Evolutionary conservation across 2,888 invertebrate genomes (phyloP).

Genomic region (Bellardia bayeri): DNA sequence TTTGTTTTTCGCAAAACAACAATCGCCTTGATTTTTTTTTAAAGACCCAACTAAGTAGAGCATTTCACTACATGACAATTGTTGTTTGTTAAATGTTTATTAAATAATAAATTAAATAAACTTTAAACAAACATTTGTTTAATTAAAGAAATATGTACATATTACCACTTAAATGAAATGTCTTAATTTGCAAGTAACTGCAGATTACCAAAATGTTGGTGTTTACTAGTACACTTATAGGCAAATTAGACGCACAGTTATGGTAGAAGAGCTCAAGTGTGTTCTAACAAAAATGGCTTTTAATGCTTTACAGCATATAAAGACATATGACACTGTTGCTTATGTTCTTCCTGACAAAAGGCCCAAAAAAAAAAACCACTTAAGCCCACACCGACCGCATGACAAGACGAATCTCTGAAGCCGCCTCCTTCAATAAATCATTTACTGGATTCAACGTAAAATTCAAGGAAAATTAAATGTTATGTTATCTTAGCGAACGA

Average conservation of each 20-base stretch:
- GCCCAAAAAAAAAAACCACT: no score
- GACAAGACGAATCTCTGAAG: no score
- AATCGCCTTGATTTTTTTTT: conserved; percentile 50
- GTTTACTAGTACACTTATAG: not conserved
- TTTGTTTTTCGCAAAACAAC: conserved; percentile 46
- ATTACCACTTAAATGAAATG: not conserved
- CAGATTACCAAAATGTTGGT: not conserved
- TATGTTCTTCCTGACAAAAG: no score
- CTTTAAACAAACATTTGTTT: conserved; percentile 1
- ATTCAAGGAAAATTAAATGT: no score
- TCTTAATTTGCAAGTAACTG: not conserved
- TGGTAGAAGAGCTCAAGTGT: no score
- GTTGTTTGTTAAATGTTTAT: conserved; percentile 1
- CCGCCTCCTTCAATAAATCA: no score
- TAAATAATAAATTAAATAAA: not conserved
- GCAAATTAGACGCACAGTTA: not conserved
- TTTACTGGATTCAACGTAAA: no score
- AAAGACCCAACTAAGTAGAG: conserved; percentile 29
- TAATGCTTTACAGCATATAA: no score
- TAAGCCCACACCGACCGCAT: no score
- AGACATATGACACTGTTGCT: no score
- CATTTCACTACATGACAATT: conserved; percentile 62
- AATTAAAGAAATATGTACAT: not conserved
- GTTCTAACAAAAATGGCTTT: no score
- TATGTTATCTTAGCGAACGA: no score